Percentiles rank a stretch among this genome's conserved stretches.
These are phyloP conservation scores for Raphicerus campestris DNA, from an alignment of 2,113 vertebrate genomes.

Conservation along the genomic window DNA sequence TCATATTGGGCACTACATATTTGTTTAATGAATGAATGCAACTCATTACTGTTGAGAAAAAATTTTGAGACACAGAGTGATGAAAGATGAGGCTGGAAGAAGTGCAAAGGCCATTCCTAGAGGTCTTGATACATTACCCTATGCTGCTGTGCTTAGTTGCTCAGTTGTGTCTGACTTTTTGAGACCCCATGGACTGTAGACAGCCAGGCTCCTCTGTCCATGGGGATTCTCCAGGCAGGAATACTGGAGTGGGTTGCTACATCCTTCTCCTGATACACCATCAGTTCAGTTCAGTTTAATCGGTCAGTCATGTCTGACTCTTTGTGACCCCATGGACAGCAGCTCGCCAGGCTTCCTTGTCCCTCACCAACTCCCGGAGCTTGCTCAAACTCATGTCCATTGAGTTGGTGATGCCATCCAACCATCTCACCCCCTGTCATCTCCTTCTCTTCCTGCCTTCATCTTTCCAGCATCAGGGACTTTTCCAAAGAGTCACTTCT, in stretches of 20 bases:
- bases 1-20: not conserved
- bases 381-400: not conserved
- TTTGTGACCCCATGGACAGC: not conserved
- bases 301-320: not conserved
- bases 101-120: not conserved
- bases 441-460: not conserved
- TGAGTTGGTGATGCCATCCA: not conserved
- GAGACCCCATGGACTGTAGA: not conserved
- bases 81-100: not conserved
- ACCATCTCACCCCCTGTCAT: not conserved
- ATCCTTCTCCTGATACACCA: not conserved
- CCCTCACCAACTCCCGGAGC: not conserved
- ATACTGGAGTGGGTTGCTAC: not conserved
- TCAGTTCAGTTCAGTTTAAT: not conserved
- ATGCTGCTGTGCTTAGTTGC: not conserved
- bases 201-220: not conserved
- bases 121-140: not conserved
- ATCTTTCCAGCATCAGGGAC: not conserved
- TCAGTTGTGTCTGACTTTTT: not conserved
- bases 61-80: not conserved
- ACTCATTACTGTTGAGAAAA: not conserved
- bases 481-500: not conserved
- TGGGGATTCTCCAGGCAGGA: not conserved
- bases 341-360: not conserved
- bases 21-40: not conserved